phyloP scores from a whole-genome alignment of 2,888 invertebrate species.

The Chrysolina americana region DNA sequence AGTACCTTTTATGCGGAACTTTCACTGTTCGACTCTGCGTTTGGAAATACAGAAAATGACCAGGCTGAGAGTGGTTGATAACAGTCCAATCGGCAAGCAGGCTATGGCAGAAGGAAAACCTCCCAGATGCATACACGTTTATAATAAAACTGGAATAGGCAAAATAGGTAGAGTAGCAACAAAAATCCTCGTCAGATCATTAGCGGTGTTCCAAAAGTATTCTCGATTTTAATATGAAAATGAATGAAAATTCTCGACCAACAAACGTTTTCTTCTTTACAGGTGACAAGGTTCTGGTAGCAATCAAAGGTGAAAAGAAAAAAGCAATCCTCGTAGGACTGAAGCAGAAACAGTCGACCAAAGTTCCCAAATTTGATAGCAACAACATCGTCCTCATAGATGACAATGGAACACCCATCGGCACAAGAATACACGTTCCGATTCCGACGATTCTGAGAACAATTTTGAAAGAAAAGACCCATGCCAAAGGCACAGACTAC shows the following conservation, averaged over 20 bases:
- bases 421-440: constrained; percentile 95
- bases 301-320: constrained; percentile 96
- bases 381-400: constrained; percentile 97
- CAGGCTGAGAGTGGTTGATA: constrained; percentile 94
- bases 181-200: no score
- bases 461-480: constrained; percentile 85
- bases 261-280: constrained; percentile 29
- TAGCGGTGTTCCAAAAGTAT: not conserved
- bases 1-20: constrained; percentile 17
- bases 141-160: constrained; percentile 82
- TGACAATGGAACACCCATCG: constrained; percentile 94
- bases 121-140: constrained; percentile 94
- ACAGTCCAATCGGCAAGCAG: constrained; percentile 94
- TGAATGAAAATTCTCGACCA: not conserved
- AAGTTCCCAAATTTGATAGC: constrained; percentile 92
- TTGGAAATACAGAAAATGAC: constrained; percentile 81
- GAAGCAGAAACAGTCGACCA: constrained; percentile 84
- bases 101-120: constrained; percentile 96
- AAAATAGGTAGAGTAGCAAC: constrained; percentile 71
- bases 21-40: constrained; percentile 30
- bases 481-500: constrained; percentile 89
- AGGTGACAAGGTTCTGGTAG: constrained; percentile 92
- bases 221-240: not conserved
- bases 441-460: constrained; percentile 92
- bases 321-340: constrained; percentile 92